phyloP scores from a whole-genome alignment of 2,888 invertebrate species.

The Autographa gamma region DNA sequence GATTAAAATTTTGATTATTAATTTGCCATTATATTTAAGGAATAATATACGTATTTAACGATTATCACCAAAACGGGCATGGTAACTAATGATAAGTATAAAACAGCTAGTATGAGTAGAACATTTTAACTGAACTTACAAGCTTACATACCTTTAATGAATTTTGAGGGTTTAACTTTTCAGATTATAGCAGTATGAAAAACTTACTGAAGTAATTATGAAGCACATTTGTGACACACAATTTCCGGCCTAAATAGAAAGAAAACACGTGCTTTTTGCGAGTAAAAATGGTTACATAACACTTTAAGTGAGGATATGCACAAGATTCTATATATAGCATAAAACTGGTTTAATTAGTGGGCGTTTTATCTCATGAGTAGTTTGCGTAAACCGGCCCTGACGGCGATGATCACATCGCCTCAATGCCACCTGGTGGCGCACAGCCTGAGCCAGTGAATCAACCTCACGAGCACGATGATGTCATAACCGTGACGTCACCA shows the following conservation, averaged over 20 bases:
- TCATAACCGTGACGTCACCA: constrained; percentile 69
- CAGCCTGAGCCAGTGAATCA: constrained; percentile 51
- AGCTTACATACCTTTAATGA: neutral
- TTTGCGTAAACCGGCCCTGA: constrained; percentile 68
- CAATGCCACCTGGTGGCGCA: constrained; percentile 53
- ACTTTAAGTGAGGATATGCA: neutral
- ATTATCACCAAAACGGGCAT: too few species aligned
- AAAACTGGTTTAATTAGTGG: constrained; percentile 59
- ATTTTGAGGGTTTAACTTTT: neutral
- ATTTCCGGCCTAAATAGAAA: neutral
- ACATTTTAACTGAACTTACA: neutral
- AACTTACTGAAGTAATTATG: neutral
- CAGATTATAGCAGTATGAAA: neutral
- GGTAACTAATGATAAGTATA: neutral
- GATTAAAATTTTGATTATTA: too few species aligned
- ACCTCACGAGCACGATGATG: constrained; percentile 65
- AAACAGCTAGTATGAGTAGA: neutral
- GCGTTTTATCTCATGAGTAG: constrained; percentile 62
- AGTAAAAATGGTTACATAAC: neutral
- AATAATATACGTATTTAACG: too few species aligned
- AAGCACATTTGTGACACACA: neutral
- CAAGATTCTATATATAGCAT: constrained; percentile 38
- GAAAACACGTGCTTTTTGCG: constrained; percentile 1
- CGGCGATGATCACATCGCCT: constrained; percentile 55
- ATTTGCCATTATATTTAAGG: too few species aligned